Percentiles rank a stretch among this genome's conserved stretches.
phyloP scores from a whole-genome alignment of 2,888 invertebrate species.

The Lamellibrachia satsuma region DNA sequence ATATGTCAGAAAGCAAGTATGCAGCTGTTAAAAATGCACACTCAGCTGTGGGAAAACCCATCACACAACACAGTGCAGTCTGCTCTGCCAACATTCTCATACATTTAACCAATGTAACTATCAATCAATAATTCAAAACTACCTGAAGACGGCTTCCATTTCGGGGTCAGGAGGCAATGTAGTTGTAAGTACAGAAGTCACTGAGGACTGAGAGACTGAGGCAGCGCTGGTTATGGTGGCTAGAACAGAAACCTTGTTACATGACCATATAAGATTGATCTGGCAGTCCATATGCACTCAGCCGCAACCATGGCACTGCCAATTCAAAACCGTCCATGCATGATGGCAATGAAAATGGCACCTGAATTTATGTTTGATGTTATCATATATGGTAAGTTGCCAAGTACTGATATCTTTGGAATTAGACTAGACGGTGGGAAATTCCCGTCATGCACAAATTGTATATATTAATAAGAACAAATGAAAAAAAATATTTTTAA shows the following conservation, averaged over 20 bases:
- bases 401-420: not conserved
- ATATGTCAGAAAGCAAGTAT: not conserved
- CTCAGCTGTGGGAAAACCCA: slow-evolving; percentile 10
- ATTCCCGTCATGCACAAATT: not conserved
- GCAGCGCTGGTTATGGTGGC: not conserved
- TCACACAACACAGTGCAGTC: not conserved
- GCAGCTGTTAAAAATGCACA: not conserved
- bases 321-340: not conserved
- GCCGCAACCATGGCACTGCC: not conserved
- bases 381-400: not conserved
- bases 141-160: not conserved
- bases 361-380: not conserved
- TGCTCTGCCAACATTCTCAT: not conserved
- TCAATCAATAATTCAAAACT: not conserved
- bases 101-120: not conserved
- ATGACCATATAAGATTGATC: not conserved
- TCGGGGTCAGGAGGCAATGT: not conserved
- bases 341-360: not conserved
- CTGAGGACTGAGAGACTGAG: not conserved
- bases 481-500: not conserved
- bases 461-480: not conserved
- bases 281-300: not conserved
- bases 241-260: not conserved
- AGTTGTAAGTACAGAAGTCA: not conserved
- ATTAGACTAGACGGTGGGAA: not conserved